Evolutionary conservation across 1,140 invertebrate species (phyloP).

Genomic region (Globodera rostochiensis): DNA sequence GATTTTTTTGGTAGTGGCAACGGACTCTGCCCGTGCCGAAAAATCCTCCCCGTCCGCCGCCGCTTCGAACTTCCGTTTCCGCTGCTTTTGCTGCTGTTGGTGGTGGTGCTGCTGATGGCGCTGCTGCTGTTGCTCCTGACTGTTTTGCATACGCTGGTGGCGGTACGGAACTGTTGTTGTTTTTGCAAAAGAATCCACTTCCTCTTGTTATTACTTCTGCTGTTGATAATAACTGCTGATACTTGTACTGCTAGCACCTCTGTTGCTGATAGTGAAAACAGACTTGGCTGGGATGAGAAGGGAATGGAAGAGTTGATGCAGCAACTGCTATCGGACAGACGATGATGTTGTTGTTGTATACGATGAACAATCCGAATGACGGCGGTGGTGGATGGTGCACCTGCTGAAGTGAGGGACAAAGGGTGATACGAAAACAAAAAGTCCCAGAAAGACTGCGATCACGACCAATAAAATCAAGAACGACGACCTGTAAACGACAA

Average conservation of each 20-base stretch:
- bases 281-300: no score
- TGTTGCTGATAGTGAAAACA: no score
- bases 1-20: neutral
- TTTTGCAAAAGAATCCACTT: neutral
- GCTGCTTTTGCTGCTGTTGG: neutral
- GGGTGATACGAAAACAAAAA: neutral
- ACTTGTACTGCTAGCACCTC: neutral
- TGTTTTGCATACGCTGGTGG: neutral
- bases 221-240: neutral
- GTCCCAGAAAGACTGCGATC: no score
- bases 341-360: neutral
- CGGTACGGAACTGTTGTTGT: neutral
- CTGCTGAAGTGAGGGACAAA: neutral
- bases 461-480: no score
- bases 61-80: neutral
- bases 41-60: neutral
- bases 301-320: no score
- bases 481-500: no score
- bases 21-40: neutral
- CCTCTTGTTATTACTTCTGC: neutral
- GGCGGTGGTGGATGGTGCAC: neutral
- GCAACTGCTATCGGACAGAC: no score
- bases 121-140: neutral
- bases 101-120: neutral
- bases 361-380: neutral